Conservation (phyloP, 2,888 invertebrate genomes). For the Dinocampus coccinellae region DNA sequence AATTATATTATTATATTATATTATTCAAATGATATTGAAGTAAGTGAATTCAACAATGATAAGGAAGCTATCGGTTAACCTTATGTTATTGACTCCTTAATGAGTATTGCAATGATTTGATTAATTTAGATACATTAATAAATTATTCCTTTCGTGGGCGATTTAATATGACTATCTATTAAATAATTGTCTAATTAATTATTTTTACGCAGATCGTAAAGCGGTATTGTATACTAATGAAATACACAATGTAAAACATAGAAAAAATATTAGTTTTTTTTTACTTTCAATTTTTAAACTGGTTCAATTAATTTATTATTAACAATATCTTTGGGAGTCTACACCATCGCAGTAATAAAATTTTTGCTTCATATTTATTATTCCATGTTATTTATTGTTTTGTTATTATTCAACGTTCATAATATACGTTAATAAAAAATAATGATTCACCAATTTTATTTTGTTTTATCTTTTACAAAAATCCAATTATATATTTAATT, state of each 20-base stretch:
- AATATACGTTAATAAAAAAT: too few species aligned
- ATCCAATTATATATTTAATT: too few species aligned
- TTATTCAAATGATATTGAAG: too few species aligned
- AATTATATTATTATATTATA: slow-evolving; percentile 18
- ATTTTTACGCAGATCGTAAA: slow-evolving; percentile 41
- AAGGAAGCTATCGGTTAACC: slow-evolving; percentile 61
- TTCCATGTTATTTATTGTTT: too few species aligned
- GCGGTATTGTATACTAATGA: slow-evolving; percentile 5
- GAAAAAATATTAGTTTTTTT: neutral
- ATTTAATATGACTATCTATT: slow-evolving; percentile 44
- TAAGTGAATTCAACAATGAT: slow-evolving; percentile 43
- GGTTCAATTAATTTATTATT: slow-evolving; percentile 10
- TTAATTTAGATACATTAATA: slow-evolving; percentile 10
- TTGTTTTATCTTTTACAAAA: too few species aligned
- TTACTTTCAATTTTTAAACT: neutral
- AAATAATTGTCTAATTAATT: slow-evolving; percentile 60
- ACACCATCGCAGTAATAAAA: too few species aligned
- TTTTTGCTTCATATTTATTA: too few species aligned
- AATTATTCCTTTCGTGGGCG: slow-evolving; percentile 39
- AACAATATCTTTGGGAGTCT: too few species aligned
- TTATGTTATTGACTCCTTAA: slow-evolving; percentile 60
- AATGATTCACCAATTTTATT: too few species aligned
- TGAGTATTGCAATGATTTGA: slow-evolving; percentile 54
- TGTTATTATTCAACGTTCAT: too few species aligned
- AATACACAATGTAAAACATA: neutral